Base-by-base conservation (phyloP, 1,140 invertebrate genomes). In the Lordiphosa clarofinis region DNA sequence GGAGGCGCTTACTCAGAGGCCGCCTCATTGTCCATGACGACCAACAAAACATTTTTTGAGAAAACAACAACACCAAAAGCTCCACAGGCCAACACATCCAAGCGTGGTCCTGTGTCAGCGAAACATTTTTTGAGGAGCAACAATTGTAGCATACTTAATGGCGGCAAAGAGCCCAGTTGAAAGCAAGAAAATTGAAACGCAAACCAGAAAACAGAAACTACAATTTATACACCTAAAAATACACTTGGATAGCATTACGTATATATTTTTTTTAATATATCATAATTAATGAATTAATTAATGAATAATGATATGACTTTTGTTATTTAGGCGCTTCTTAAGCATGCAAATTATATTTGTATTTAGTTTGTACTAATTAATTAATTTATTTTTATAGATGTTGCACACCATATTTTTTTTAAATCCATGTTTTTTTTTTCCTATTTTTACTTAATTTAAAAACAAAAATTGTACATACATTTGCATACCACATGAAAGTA, bases 11-110 rank as follows among this genome's bases (percentile, higher is more conserved):
- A 40, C 52, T 9, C 52, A 40, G 42, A 48, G 33, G 56, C 50
- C 70, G 71, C 52, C 52, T 40, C 54, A 44, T 44, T 82, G 76
- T 81, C 76, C 67, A 81, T 71, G 75, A 76, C 76, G 75, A 75
- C 67, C 65, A 48, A 21, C 24, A 31, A 43, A 36, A 6, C 12
- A 49, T 54, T 53, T 53, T 53, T 53, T 40, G 15, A n/a, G 10
- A 33, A 13, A 10, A 24, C 6, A 54, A n/a, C 28, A 42, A 40
- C 37, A 54, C 37, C 37, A 42, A 52, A 38, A 38, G 31, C 35
- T 52, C 15, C 15, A 7, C 7, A 42, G n/a, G 48, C 48, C 33
- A 59, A 38, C 43, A 19, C 28, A 7, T 31, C 28, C 28, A 31
- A 31, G 28, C 28, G 28, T 31, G 28, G 28, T 31, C 7, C 28